phyloP scores from a whole-genome alignment of 2,797 vertebrate species.

The Arrhamphus sclerolepis region DNA sequence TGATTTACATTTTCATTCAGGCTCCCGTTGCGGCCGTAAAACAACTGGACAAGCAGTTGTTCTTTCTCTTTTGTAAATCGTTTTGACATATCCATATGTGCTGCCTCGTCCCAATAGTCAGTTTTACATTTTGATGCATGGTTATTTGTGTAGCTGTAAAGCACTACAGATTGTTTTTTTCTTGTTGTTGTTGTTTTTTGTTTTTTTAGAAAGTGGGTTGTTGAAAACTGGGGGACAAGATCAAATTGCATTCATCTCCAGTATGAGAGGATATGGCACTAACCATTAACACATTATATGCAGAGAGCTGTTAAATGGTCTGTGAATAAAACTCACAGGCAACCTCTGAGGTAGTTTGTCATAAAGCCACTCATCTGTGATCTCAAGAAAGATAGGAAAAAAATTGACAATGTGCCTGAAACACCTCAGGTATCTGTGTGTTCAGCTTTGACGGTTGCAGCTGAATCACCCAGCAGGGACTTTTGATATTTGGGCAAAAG shows the following conservation, averaged over 20 bases:
- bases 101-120: not conserved
- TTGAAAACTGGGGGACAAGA: not conserved
- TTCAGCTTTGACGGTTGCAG: conserved; percentile 43
- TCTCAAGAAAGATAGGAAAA: conserved; percentile 10
- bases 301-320: no score
- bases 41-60: conserved; percentile 19
- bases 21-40: conserved; percentile 4
- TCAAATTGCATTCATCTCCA: no score
- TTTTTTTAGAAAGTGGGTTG: conserved; percentile 4
- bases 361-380: conserved; percentile 8
- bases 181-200: not conserved
- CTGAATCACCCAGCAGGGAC: conserved; percentile 41
- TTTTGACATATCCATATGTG: conserved; percentile 2
- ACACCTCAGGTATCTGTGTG: conserved; percentile 2
- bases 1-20: conserved; percentile 36
- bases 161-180: not conserved
- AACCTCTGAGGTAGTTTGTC: not conserved
- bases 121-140: conserved; percentile 33
- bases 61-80: conserved; percentile 1
- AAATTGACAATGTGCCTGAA: not conserved
- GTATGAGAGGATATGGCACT: no score
- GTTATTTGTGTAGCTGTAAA: conserved; percentile 20
- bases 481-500: conserved; percentile 68
- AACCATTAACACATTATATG: no score
- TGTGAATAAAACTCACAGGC: no score